These are phyloP conservation scores for Dryococelus australis DNA, from an alignment of 2,888 invertebrate genomes.

Conservation along the genomic window DNA sequence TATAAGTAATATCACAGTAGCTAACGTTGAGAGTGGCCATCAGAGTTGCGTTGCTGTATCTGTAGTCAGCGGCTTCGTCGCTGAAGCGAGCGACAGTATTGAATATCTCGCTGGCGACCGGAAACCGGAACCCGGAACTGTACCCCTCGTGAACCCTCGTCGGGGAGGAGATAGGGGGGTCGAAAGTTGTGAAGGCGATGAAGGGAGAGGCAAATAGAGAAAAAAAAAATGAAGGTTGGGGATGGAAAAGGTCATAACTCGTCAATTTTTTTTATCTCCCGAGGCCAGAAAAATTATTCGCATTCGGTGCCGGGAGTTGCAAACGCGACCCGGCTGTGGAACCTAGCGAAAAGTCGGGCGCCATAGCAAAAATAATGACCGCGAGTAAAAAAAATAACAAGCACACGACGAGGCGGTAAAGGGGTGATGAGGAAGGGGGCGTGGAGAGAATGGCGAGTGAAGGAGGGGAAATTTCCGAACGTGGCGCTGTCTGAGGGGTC, in stretches of 20 bases:
- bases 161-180: background rate
- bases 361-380: slow-evolving; percentile 9
- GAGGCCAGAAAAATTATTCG: slow-evolving; percentile 1
- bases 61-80: background rate
- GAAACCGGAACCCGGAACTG: background rate
- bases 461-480: background rate
- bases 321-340: background rate
- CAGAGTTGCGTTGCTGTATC: background rate
- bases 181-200: background rate
- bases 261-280: slow-evolving; percentile 13
- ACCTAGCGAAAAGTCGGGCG: background rate
- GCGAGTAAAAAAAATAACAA: background rate
- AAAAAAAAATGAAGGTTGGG: background rate
- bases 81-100: background rate
- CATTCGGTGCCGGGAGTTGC: background rate
- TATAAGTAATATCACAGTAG: background rate
- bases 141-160: background rate
- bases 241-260: slow-evolving; percentile 1
- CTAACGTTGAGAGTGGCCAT: background rate
- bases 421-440: background rate
- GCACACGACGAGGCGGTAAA: background rate
- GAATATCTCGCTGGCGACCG: slow-evolving; percentile 9
- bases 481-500: background rate
- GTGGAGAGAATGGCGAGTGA: background rate
- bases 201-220: background rate